Evolutionary conservation across 1,140 invertebrate genomes (phyloP), one percentile per base, ranked within the genome.

Genomic region (Holotrichia oblita): DNA sequence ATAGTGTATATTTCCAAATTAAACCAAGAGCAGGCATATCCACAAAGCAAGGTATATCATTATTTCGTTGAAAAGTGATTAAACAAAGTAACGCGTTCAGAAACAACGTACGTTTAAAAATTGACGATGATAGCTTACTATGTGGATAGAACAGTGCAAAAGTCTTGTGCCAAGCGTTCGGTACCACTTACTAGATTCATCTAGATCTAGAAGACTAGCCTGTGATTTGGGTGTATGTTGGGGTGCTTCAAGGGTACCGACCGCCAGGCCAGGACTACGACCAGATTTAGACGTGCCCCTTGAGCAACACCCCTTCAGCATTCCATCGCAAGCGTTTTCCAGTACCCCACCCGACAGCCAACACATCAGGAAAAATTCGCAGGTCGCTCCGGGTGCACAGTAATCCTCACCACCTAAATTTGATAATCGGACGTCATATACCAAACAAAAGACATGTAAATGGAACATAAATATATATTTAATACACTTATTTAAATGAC

Each of bases 281-380:
- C 94, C 91, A 80, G 91, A 91, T 88, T 93, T 94, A 79, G 87
- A 87, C 75, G 91, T 91, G 83, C 92, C 91, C 86, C 93, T 92
- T 84, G 94, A 93, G 88, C 96, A 98, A 90, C 96, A 97, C 79
- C 94, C 95, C 85, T 93, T 94, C 81, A 98, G 90, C 84, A 97
- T 90, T 83, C 94, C 93, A 78, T 92, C 89, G 87, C 96, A 97
- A 83, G 93, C 91, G 83, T 94, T 94, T 84, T 96, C 94, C 83
- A 97, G 90, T 79, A 96, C 90, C 79, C 96, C 96, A 80, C 95
- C 95, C 64, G 93, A 91, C 90, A 97, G 92, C 96, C 96, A 97
- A 88, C 96, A 97, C 85, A 94, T 92, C 82, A 97, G 89, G 90
- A 97, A 97, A 89, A 97, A 97, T 89, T 97, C 95, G 87, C 96